Conservation (phyloP, 2,888 invertebrate species). For the Plebejus anna region DNA sequence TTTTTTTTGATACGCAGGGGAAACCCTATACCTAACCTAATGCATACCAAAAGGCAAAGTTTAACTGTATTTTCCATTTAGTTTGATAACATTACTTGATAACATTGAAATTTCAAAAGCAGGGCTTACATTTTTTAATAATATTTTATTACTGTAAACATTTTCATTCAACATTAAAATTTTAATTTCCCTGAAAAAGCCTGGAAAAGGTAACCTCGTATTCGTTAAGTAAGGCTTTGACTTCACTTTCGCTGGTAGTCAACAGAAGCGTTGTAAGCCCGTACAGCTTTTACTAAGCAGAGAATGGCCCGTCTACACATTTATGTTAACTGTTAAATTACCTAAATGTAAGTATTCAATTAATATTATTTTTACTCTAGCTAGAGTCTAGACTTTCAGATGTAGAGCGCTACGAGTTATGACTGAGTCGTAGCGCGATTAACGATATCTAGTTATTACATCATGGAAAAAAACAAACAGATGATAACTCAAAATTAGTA, state of each 20-base stretch:
- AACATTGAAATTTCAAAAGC: not conserved
- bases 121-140: not conserved
- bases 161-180: not conserved
- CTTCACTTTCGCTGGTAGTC: slow-evolving; percentile 20
- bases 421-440: not conserved
- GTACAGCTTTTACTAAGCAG: not conserved
- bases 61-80: not conserved
- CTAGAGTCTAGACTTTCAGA: not conserved
- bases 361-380: not conserved
- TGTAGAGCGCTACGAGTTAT: not conserved
- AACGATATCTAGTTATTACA: not conserved
- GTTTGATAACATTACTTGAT: not conserved
- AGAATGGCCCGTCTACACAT: not conserved
- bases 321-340: slow-evolving; percentile 19
- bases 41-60: not conserved
- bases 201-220: not conserved
- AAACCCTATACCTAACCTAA: not conserved
- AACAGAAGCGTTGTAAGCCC: slow-evolving; percentile 12
- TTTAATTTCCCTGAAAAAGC: not conserved
- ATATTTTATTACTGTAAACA: not conserved
- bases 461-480: not conserved
- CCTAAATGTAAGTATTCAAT: not conserved
- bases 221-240: slow-evolving; percentile 16
- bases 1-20: too few relatives aligned
- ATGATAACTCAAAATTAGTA: not conserved